Percentiles rank a stretch among this genome's conserved stretches.
Evolutionary conservation across 2,888 invertebrate species (phyloP).

Genomic region (Ennomos erosarius): DNA sequence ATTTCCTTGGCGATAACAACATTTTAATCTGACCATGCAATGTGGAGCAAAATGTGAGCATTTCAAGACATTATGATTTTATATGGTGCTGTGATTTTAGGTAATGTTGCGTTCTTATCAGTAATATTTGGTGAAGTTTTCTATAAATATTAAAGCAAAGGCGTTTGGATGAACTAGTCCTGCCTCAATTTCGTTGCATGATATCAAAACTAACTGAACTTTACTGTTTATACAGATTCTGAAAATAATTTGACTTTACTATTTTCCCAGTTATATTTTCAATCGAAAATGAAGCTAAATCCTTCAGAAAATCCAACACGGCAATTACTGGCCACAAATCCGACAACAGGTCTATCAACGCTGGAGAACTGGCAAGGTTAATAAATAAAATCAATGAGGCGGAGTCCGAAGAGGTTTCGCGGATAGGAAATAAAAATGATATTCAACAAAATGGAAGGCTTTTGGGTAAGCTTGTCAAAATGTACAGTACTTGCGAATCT

Average conservation of each 20-base stretch:
- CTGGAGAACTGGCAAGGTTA: conserved; percentile 23
- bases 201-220: too few species aligned
- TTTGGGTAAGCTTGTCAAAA: too few species aligned
- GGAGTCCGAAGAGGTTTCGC: too few species aligned
- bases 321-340: background rate
- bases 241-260: too few species aligned
- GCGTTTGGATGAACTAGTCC: too few species aligned
- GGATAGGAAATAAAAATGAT: too few species aligned
- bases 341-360: background rate
- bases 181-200: too few species aligned
- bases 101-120: conserved; percentile 15
- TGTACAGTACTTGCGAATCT: too few species aligned
- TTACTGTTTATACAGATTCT: too few species aligned
- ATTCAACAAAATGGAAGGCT: too few species aligned
- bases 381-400: conserved; percentile 19
- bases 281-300: conserved; percentile 1
- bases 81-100: conserved; percentile 23
- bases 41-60: conserved; percentile 19
- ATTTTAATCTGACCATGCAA: conserved; percentile 11
- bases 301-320: background rate
- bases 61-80: conserved; percentile 29
- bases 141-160: too few species aligned
- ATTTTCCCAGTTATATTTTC: conserved; percentile 8
- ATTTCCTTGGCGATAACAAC: conserved; percentile 20
- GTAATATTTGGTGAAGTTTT: too few species aligned